A percentile compares a stretch with the other conserved stretches of the same genome.
These are phyloP conservation scores for Bombus superbus DNA, from an alignment of 1,140 invertebrate genomes.

Conservation along the genomic window DNA sequence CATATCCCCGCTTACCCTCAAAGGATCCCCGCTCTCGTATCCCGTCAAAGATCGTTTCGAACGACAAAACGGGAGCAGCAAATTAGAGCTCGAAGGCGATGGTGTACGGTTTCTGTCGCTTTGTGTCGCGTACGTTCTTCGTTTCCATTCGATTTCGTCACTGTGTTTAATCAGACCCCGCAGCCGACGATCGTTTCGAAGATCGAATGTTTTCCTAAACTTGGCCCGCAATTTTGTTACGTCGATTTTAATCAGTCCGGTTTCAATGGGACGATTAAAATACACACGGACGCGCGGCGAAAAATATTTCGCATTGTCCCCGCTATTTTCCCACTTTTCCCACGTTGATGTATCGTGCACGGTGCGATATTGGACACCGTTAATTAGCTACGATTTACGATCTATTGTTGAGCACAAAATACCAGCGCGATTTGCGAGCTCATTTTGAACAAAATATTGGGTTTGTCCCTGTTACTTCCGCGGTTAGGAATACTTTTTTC, in stretches of 20 bases:
- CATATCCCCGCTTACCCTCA: neutral
- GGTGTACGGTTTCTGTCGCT: slow-evolving; percentile 16
- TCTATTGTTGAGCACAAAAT: neutral
- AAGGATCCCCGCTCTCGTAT: slow-evolving; percentile 5
- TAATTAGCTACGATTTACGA: slow-evolving; percentile 12
- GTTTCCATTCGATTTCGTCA: neutral
- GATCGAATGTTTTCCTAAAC: neutral
- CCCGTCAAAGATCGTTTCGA: slow-evolving; percentile 41
- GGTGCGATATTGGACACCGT: neutral
- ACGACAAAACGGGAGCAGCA: slow-evolving; percentile 40
- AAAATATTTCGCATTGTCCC: neutral
- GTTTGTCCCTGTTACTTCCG: neutral
- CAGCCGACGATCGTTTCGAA: neutral
- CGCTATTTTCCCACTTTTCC: neutral
- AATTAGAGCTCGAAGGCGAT: slow-evolving; percentile 45
- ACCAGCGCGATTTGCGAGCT: neutral
- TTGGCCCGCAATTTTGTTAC: neutral
- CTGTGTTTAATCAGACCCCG: neutral
- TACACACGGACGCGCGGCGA: neutral
- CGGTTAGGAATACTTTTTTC: neutral
- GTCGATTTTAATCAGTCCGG: neutral
- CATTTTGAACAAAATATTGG: neutral
- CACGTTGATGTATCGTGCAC: neutral
- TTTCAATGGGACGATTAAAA: neutral
- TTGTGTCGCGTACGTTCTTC: neutral